These are phyloP conservation scores for Peribatodes rhomboidaria DNA, from an alignment of 2,888 invertebrate genomes.

Conservation along the genomic window DNA sequence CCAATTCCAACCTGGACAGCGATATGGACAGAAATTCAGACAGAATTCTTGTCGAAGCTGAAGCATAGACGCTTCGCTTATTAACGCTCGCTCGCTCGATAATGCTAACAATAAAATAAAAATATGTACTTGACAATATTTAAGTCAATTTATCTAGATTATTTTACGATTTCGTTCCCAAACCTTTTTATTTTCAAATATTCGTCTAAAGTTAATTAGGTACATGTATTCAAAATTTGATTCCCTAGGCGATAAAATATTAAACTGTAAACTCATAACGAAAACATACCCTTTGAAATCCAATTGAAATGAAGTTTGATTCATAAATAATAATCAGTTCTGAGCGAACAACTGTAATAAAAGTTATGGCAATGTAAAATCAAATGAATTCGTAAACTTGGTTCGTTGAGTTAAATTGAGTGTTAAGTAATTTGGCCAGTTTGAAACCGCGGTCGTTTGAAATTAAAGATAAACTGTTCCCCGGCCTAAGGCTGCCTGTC, in stretches of 20 bases:
- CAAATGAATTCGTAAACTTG: slow-evolving; percentile 36
- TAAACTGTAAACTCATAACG: slow-evolving; percentile 12
- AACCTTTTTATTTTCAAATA: no score
- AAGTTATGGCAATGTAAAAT: slow-evolving; percentile 39
- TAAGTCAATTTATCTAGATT: no score
- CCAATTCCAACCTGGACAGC: no score
- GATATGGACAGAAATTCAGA: no score
- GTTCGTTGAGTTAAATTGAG: slow-evolving; percentile 36
- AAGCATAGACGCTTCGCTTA: no score
- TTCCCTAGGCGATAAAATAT: slow-evolving; percentile 4
- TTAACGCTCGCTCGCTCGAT: no score
- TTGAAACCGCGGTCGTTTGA: slow-evolving; percentile 12
- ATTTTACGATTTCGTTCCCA: no score
- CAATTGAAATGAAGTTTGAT: slow-evolving; percentile 24
- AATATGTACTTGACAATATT: no score
- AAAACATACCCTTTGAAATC: slow-evolving; percentile 10
- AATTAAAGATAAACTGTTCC: slow-evolving; percentile 30
- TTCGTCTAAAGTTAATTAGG: no score
- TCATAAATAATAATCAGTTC: slow-evolving; percentile 37
- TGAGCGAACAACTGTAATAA: slow-evolving; percentile 35
- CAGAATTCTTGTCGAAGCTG: no score
- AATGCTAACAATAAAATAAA: no score
- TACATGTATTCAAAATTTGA: no score
- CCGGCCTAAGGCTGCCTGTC: neutral
- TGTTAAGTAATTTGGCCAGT: slow-evolving; percentile 32